Percentiles rank a stretch among this genome's conserved stretches.
These are phyloP conservation scores for Cariama cristata DNA, from an alignment of 2,113 vertebrate genomes.

Conservation along the genomic window DNA sequence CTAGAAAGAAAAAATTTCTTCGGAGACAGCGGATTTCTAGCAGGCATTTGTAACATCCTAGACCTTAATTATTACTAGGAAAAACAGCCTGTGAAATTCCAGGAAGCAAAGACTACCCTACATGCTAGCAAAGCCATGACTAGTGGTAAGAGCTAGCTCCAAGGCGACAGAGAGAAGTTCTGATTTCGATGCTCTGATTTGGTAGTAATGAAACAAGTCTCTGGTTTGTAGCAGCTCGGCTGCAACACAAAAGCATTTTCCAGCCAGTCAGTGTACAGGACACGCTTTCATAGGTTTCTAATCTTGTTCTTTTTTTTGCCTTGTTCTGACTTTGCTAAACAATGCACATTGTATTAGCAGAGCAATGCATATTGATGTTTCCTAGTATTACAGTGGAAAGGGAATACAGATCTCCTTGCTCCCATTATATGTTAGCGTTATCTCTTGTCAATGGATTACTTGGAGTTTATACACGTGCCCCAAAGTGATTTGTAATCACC, in stretches of 20 bases:
- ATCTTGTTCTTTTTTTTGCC: conserved; percentile 40
- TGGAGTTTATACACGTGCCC: conserved; percentile 1
- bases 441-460: conserved; percentile 50
- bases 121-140: not conserved
- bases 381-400: conserved; percentile 30
- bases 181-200: conserved; percentile 6
- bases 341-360: conserved; percentile 22
- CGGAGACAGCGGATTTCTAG: not conserved
- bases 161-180: not conserved
- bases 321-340: conserved; percentile 58
- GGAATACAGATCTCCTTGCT: conserved; percentile 43
- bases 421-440: conserved; percentile 21
- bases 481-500: conserved; percentile 41
- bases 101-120: not conserved
- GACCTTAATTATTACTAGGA: not conserved
- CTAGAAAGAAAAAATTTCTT: not conserved
- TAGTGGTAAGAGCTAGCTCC: not conserved
- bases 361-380: conserved; percentile 52
- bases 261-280: not conserved
- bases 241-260: conserved; percentile 13
- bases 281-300: conserved; percentile 50
- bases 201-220: not conserved
- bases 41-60: not conserved
- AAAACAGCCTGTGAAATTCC: not conserved
- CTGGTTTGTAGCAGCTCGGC: not conserved